phyloP scores from a whole-genome alignment of 2,113 vertebrate species.

The Syrrhaptes paradoxus region DNA sequence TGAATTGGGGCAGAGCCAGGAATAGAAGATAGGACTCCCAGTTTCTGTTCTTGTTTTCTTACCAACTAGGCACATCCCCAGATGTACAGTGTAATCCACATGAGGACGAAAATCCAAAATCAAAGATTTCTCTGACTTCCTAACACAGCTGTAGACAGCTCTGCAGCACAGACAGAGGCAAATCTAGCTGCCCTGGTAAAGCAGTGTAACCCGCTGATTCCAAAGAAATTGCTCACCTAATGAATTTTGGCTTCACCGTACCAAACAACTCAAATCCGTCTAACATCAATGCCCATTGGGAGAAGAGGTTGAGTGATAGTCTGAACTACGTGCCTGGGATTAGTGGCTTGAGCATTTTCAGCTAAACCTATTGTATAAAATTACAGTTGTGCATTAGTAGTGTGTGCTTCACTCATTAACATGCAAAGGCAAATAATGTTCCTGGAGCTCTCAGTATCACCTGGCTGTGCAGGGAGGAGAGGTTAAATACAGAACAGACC shows the following conservation, averaged over 20 bases:
- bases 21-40: constrained; percentile 21
- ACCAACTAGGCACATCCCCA: not conserved
- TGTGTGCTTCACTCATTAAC: not conserved
- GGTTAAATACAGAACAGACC: constrained; percentile 54
- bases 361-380: not conserved
- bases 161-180: not conserved
- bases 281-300: not conserved
- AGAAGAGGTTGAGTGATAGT: not conserved
- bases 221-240: not conserved
- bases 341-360: not conserved
- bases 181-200: not conserved
- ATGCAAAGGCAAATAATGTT: not conserved
- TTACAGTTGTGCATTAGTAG: not conserved
- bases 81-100: not conserved
- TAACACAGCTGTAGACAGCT: not conserved
- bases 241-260: not conserved
- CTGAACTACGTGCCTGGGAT: not conserved
- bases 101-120: not conserved
- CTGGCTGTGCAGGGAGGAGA: not conserved
- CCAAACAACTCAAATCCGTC: not conserved
- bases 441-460: not conserved
- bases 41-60: not conserved
- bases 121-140: constrained; percentile 12
- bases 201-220: not conserved
- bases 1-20: constrained; percentile 45